Evolutionary conservation across 2,113 vertebrate species (phyloP), one percentile per base, ranked within the genome.

Genomic region (Falcunculus frontatus): DNA sequence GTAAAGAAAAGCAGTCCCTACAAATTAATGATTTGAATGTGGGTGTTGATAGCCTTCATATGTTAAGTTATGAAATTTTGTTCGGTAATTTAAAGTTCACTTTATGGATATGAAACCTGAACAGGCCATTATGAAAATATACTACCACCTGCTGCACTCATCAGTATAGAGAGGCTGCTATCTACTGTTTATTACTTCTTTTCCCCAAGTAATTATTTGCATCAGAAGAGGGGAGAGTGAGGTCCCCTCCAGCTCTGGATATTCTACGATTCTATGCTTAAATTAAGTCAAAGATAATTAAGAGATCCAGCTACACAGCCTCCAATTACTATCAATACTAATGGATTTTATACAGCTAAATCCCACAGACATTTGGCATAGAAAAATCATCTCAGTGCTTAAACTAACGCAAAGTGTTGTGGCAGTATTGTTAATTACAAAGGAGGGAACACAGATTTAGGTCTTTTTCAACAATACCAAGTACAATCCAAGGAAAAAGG

Each of bases 61-160:
- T 21, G 30, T 39, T 57, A 46, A 85, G 17, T 72, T 84, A 67
- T 33, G 60, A 69, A 91, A 83, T 84, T 80, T 63, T 70, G 27
- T 84, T 83, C 91, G 27, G 21, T 39, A 72, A 74, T 69, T 77
- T 92, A 56, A 69, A 88, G 50, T 69, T 60, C n/a, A 81, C 12
- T 41, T 91, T 86, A 39, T 64, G 46, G 56, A 64, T 60, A 67
- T 62, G 63, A 93, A 95, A 78, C 44, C n/a, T 60, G 67, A 95
- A 59, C 16, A 82, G 33, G 10, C 15, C 25, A 64, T 81, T 84
- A 67, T 11, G 32, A 91, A 89, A 91, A 89, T 50, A 35, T 7
- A 47, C 26, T 20, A 82, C 29, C 44, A 82, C 78, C 44, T 84
- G 32, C 77, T 79, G n/a, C 59, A 69, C 19, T 75, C 37, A 37